phyloP scores from a whole-genome alignment of 2,113 vertebrate species.

The Mormyrus lacerda region DNA sequence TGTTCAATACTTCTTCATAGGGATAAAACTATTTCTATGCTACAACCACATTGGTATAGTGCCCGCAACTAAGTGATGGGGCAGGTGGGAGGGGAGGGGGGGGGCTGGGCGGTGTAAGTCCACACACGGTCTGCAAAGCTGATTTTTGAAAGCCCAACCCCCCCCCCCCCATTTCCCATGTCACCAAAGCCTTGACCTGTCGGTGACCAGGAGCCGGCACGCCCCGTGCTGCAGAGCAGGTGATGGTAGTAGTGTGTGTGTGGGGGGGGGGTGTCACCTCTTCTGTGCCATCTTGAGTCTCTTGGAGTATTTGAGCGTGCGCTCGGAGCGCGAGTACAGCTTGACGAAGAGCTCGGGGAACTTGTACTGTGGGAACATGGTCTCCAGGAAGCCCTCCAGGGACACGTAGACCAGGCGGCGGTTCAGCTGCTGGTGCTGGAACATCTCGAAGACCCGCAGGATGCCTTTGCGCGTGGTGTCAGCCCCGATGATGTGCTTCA shows the following conservation, averaged over 20 bases:
- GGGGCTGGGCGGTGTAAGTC: not conserved
- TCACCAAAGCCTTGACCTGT: not conserved
- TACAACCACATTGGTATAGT: conserved; percentile 29
- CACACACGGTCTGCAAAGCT: not conserved
- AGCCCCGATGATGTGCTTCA: conserved; percentile 71
- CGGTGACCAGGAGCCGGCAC: conserved; percentile 25
- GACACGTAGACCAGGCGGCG: conserved; percentile 92
- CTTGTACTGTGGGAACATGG: conserved; percentile 92
- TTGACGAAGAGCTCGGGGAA: conserved; percentile 94
- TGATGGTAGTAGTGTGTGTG: not conserved
- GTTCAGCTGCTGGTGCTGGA: conserved; percentile 93
- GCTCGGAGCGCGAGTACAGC: conserved; percentile 90
- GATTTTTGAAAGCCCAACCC: not conserved
- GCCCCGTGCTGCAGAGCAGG: conserved; percentile 26
- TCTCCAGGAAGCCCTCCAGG: conserved; percentile 95
- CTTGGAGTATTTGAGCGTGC: conserved; percentile 81
- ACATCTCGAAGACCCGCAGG: conserved; percentile 97
- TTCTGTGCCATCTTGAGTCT: conserved; percentile 84
- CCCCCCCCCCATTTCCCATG: not conserved
- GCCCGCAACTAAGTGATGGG: conserved; percentile 15
- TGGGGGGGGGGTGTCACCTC: conserved; percentile 80
- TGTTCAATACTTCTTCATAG: conserved; percentile 26
- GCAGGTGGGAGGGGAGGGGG: not conserved
- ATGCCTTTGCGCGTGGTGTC: conserved; percentile 92
- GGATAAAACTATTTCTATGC: conserved; percentile 29